Evolutionary conservation across 2,113 vertebrate species (phyloP).

Genomic region (Propithecus coquereli): DNA sequence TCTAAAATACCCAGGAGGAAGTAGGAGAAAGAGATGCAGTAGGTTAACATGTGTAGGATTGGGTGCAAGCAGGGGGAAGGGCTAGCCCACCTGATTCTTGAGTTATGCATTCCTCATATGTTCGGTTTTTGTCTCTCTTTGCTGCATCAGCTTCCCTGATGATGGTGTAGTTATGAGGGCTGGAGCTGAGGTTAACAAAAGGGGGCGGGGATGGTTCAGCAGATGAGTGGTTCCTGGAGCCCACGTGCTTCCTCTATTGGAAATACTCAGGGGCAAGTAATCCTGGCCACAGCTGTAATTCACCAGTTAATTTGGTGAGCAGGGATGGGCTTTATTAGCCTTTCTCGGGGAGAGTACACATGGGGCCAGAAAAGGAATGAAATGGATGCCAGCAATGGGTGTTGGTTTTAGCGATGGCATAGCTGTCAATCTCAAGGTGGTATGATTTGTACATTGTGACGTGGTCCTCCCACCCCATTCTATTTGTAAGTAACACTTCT

Average conservation of each 20-base stretch:
- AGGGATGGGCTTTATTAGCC: background rate
- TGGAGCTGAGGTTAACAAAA: background rate
- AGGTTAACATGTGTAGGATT: background rate
- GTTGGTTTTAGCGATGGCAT: background rate
- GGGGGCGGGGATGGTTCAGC: background rate
- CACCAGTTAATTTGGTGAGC: background rate
- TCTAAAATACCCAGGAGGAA: background rate
- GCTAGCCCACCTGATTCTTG: background rate
- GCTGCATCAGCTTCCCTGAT: background rate
- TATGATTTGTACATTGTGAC: background rate
- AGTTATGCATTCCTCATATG: accelerated
- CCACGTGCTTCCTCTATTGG: background rate
- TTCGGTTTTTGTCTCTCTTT: background rate
- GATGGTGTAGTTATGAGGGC: background rate
- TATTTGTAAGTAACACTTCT: background rate
- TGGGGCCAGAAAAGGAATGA: background rate
- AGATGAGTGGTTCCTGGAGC: background rate
- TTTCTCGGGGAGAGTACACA: background rate
- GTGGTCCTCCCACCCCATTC: background rate
- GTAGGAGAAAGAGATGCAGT: background rate
- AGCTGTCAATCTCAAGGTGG: background rate
- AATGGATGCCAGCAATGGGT: background rate
- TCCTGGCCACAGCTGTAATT: background rate
- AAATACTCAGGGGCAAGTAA: background rate
- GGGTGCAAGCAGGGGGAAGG: background rate